Percentiles rank a stretch among this genome's conserved stretches.
These are phyloP conservation scores for Alosa sapidissima DNA, from an alignment of 2,797 vertebrate species.

Conservation along the genomic window DNA sequence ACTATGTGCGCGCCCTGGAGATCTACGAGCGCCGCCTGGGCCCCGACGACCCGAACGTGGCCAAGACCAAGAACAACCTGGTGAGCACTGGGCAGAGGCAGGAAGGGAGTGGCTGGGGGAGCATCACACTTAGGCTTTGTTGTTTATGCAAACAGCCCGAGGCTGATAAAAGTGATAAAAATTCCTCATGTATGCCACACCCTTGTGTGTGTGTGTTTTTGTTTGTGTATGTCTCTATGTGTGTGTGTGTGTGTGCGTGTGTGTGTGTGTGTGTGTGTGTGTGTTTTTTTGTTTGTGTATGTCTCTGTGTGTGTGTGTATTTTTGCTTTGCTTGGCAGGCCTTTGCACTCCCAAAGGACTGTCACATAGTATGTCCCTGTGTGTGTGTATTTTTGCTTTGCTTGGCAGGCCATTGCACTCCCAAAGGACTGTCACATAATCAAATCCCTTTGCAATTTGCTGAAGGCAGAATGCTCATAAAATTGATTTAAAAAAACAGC, in stretches of 20 bases:
- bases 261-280: not conserved
- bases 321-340: not conserved
- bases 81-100: conserved; percentile 65
- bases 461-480: not conserved
- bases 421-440: not conserved
- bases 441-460: not conserved
- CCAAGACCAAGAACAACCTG: conserved; percentile 98
- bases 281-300: not conserved
- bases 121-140: not conserved
- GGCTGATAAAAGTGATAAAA: not conserved
- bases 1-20: conserved; percentile 94
- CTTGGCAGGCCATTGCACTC: not conserved
- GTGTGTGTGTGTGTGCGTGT: not conserved
- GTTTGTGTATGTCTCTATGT: not conserved
- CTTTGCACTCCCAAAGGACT: not conserved
- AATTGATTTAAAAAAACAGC: not conserved
- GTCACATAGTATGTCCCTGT: not conserved
- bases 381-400: not conserved
- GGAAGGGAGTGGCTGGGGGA: not conserved
- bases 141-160: not conserved
- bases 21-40: conserved; percentile 93
- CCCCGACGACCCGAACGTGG: conserved; percentile 92
- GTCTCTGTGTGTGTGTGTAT: not conserved
- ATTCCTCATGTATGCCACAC: not conserved
- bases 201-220: not conserved